These are phyloP conservation scores for Alcis repandata DNA, from an alignment of 2,888 invertebrate genomes.

Conservation along the genomic window DNA sequence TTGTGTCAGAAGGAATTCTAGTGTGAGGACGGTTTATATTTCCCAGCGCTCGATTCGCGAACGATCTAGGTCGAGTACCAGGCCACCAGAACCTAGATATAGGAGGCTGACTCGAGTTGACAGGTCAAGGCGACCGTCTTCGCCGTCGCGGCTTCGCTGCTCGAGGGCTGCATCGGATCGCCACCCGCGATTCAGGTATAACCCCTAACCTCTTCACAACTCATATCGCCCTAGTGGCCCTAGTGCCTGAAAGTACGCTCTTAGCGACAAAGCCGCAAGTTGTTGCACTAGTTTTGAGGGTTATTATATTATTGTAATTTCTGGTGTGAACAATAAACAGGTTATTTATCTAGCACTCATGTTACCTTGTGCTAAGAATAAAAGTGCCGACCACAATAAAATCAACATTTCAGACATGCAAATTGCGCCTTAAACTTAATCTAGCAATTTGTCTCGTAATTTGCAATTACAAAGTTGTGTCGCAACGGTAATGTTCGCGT, in stretches of 20 bases:
- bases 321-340: too few relatives aligned
- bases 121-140: slow-evolving; percentile 74
- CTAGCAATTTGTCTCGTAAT: slow-evolving; percentile 35
- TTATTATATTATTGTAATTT: too few relatives aligned
- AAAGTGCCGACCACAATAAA: slow-evolving; percentile 15
- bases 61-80: slow-evolving; percentile 57
- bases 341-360: too few relatives aligned
- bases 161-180: slow-evolving; percentile 71
- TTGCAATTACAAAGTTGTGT: slow-evolving; percentile 46
- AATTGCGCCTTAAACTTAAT: slow-evolving; percentile 27
- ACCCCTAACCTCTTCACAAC: slow-evolving; percentile 71
- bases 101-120: slow-evolving; percentile 71
- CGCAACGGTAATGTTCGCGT: slow-evolving; percentile 33
- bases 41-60: slow-evolving; percentile 36
- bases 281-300: too few relatives aligned
- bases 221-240: slow-evolving; percentile 57
- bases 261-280: too few relatives aligned
- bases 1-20: slow-evolving; percentile 21
- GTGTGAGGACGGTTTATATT: slow-evolving; percentile 30
- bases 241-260: too few relatives aligned
- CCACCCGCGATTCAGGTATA: slow-evolving; percentile 67
- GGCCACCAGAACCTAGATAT: slow-evolving; percentile 62
- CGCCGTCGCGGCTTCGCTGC: slow-evolving; percentile 60
- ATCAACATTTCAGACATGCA: slow-evolving; percentile 16
- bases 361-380: slow-evolving; percentile 6